Percentiles rank a stretch among this genome's conserved stretches.
These are phyloP conservation scores for Vipera latastei DNA, from an alignment of 2,797 vertebrate genomes.

Conservation along the genomic window DNA sequence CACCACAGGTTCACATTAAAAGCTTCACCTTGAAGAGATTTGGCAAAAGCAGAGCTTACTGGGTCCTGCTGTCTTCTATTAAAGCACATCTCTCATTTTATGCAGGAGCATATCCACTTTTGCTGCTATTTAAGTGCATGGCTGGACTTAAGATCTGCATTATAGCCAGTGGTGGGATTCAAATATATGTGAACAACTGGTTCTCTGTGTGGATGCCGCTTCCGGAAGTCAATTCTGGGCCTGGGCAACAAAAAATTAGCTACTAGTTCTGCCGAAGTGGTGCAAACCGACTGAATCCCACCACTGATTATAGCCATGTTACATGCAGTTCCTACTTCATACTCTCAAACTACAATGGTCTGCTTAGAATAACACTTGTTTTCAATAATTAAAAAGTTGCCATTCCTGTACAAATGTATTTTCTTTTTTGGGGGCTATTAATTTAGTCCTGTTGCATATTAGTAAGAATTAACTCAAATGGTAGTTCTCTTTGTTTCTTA, in stretches of 20 bases:
- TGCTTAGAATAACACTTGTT: neutral
- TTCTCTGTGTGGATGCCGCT: no score
- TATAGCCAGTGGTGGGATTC: no score
- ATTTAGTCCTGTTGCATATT: neutral
- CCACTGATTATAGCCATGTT: neutral
- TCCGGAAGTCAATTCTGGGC: no score
- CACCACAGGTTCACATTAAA: neutral
- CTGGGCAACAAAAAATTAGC: no score
- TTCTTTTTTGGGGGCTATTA: neutral
- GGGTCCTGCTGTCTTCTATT: neutral
- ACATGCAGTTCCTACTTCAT: neutral
- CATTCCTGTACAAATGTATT: neutral
- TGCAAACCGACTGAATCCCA: no score
- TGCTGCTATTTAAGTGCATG: neutral
- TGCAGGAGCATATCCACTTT: neutral
- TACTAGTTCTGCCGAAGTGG: no score
- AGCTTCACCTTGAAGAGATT: neutral
- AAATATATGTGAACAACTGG: no score
- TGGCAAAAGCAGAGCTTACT: neutral
- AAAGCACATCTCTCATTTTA: neutral
- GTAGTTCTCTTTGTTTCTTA: neutral
- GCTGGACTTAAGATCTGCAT: neutral
- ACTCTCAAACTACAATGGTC: neutral
- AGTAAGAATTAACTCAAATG: neutral
- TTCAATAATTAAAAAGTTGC: neutral